A percentile compares a stretch with the other conserved stretches of the same genome.
Evolutionary conservation across 2,888 invertebrate species (phyloP).

Genomic region (Parelbella ahira): DNA sequence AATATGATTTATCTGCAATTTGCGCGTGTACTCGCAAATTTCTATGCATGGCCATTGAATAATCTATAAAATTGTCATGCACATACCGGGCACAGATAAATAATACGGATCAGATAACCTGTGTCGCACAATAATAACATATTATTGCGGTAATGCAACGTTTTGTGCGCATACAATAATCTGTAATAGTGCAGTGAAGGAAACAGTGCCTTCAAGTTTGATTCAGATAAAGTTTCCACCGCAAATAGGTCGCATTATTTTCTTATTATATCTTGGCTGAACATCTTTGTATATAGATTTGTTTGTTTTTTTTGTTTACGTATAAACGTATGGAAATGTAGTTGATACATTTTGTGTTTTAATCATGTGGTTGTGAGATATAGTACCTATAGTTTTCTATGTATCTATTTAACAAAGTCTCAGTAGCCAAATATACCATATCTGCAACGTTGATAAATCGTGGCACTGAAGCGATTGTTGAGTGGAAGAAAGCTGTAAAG

Average conservation of each 20-base stretch:
- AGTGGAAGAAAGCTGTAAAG: no score
- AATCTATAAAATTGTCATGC: conserved; percentile 76
- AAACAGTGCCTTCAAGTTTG: conserved; percentile 16
- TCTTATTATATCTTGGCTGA: conserved; percentile 25
- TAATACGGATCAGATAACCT: conserved; percentile 70
- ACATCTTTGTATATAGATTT: no score
- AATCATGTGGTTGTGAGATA: no score
- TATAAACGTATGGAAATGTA: no score
- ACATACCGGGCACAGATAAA: conserved; percentile 65
- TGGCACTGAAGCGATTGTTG: no score
- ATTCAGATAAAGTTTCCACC: conserved; percentile 31
- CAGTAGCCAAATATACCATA: no score
- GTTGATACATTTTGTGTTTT: no score
- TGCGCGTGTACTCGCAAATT: conserved; percentile 22
- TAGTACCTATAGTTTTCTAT: no score
- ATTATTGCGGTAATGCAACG: conserved; percentile 64
- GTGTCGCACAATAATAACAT: conserved; percentile 71
- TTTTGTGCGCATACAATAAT: conserved; percentile 47
- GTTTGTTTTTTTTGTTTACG: no score
- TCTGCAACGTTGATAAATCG: no score
- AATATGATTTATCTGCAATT: conserved; percentile 2
- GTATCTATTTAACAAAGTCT: no score
- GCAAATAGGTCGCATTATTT: conserved; percentile 31
- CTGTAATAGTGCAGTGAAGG: conserved; percentile 37
- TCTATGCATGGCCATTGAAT: conserved; percentile 62